Percentiles rank a stretch among this genome's conserved stretches.
These are phyloP conservation scores for Fragum whitleyi DNA, from an alignment of 2,888 invertebrate genomes.

Conservation along the genomic window DNA sequence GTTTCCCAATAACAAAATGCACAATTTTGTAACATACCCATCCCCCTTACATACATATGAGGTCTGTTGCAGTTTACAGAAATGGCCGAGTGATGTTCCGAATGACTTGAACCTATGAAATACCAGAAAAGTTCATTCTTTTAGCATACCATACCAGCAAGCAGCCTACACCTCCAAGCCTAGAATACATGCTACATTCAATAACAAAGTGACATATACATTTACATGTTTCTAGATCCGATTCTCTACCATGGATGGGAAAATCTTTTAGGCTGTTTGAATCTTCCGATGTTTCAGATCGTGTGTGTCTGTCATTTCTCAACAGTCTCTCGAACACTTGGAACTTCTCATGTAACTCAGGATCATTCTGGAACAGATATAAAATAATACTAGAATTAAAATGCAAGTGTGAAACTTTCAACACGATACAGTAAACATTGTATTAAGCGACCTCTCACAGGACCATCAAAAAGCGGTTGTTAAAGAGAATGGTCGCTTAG, in stretches of 20 bases:
- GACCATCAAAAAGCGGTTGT: too few species aligned
- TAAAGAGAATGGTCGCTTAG: too few species aligned
- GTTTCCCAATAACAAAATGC: too few species aligned
- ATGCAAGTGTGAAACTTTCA: not conserved
- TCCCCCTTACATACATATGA: too few species aligned
- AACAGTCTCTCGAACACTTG: constrained; percentile 66
- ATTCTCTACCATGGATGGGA: not conserved
- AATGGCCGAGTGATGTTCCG: too few species aligned
- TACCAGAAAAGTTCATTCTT: too few species aligned
- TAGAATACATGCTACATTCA: not conserved
- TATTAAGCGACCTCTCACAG: too few species aligned
- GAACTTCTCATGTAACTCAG: constrained; percentile 71
- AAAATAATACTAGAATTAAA: not conserved
- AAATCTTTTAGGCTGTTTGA: constrained; percentile 39
- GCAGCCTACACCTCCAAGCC: not conserved
- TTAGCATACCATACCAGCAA: constrained; percentile 1
- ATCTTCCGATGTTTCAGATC: not conserved
- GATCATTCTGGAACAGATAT: constrained; percentile 69
- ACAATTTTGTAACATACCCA: too few species aligned
- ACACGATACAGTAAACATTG: not conserved
- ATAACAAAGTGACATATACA: not conserved
- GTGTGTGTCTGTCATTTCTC: constrained; percentile 29
- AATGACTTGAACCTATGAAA: too few species aligned
- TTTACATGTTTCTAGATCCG: constrained; percentile 22
- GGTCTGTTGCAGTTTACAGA: too few species aligned